Conservation (phyloP, 1,140 invertebrate species). For the Saccostrea echinata region DNA sequence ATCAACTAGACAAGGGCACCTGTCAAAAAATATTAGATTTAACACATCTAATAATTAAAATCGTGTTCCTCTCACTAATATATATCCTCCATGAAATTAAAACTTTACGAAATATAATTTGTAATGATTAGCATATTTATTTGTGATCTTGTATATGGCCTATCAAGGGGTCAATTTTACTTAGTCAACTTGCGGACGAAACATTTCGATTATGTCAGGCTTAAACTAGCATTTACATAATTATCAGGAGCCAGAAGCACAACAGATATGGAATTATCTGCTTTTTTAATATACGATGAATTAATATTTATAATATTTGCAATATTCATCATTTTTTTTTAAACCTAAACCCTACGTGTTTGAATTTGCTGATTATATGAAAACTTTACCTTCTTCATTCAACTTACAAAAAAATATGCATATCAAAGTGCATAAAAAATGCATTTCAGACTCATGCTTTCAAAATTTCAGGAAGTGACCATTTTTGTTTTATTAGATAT, state of each 20-base stretch:
- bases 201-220: not conserved
- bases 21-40: not conserved
- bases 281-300: too few species aligned
- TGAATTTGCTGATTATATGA: too few species aligned
- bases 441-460: too few species aligned
- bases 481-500: too few species aligned
- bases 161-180: not conserved
- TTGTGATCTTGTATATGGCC: not conserved
- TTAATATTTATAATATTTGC: too few species aligned
- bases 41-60: not conserved
- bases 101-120: not conserved
- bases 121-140: not conserved
- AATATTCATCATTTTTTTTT: too few species aligned
- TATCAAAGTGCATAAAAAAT: too few species aligned
- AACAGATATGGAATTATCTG: not conserved
- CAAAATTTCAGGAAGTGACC: too few species aligned
- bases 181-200: not conserved
- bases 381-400: too few species aligned
- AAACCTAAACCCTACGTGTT: too few species aligned
- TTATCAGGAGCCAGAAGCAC: not conserved
- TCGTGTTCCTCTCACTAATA: not conserved
- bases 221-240: not conserved
- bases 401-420: too few species aligned
- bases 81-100: not conserved
- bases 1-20: not conserved